Evolutionary conservation across 2,888 invertebrate species (phyloP), one percentile per base, ranked within the genome.

Genomic region (Tribolium freemani): DNA sequence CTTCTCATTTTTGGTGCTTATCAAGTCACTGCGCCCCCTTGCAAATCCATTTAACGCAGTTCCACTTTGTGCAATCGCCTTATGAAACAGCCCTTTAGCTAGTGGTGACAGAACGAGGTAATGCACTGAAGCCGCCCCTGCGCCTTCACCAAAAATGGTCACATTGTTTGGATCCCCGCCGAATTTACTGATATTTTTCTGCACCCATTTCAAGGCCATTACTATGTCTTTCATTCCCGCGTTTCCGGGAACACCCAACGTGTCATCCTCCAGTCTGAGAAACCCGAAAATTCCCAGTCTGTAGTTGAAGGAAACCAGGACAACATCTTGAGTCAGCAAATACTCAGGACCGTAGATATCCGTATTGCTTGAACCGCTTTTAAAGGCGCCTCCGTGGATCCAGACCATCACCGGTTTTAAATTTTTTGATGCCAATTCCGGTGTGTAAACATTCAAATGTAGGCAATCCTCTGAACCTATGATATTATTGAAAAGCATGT

Each of bases 161-260:
- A 86, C 88, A 68, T 83, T 83, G 48, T 77, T 74, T 1, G 82
- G 77, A 73, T 83, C 79, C 4, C 83, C 83, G 51, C 71, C 66
- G 63, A 83, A 83, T 6, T 79, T 61, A 5, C 81, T 74, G 10
- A 88, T 88, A 76, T 89, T 89, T 1, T 81, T 82, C 74, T 88
- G 87, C 0, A 89, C 84, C 89, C 89, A 89, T 73, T 86, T 86
- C 50, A 89, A 76, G 0, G 88, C 89, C 79, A 88, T 75, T 0
- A 88, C 84, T 82, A 88, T 87, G 79, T 89, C 89, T 81, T 89
- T 89, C 0, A 89, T 81, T 1, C 88, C 89, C 0, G 88, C 88
- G 80, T 89, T 89, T 1, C 89, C 89, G 0, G 89, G 88, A 63
- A 89, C 85, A 57, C 86, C 85, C 5, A 89, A 78, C 1, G 85